Evolutionary conservation across 2,888 invertebrate species (phyloP).

Genomic region (Oegoconia quadripuncta): DNA sequence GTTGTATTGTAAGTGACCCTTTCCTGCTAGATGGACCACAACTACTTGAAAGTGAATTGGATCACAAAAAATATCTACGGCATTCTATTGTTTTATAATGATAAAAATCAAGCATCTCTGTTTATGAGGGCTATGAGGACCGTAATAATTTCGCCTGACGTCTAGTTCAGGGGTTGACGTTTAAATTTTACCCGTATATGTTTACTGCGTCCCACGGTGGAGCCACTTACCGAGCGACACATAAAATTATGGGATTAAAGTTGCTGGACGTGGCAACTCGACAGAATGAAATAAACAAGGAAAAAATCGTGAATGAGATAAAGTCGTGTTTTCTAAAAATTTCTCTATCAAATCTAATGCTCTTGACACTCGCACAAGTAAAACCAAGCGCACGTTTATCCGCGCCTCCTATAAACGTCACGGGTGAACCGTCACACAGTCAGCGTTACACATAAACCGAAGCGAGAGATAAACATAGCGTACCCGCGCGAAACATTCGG

Average conservation of each 20-base stretch:
- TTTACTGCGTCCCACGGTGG: slow-evolving; percentile 52
- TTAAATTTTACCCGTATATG: slow-evolving; percentile 62
- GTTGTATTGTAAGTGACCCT: too few relatives aligned
- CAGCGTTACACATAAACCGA: too few relatives aligned
- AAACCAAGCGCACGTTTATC: too few relatives aligned
- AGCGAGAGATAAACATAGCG: too few relatives aligned
- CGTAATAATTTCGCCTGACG: slow-evolving; percentile 57
- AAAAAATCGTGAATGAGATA: neutral
- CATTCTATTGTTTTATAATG: neutral
- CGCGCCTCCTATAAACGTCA: too few relatives aligned
- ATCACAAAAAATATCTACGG: neutral
- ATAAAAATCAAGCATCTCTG: slow-evolving; percentile 45
- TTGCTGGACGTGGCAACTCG: slow-evolving; percentile 37
- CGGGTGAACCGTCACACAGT: too few relatives aligned
- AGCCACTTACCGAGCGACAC: slow-evolving; percentile 55
- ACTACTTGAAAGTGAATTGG: slow-evolving; percentile 7
- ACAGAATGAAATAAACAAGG: neutral
- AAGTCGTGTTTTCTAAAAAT: too few relatives aligned
- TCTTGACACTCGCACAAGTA: too few relatives aligned
- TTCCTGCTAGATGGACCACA: too few relatives aligned
- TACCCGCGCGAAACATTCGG: too few relatives aligned
- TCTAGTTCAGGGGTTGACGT: slow-evolving; percentile 59
- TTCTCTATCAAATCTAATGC: too few relatives aligned
- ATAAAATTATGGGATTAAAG: slow-evolving; percentile 43
- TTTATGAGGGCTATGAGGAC: slow-evolving; percentile 32